Evolutionary conservation across 2,888 invertebrate species (phyloP).

Genomic region (Arrhopalites spinosus): DNA sequence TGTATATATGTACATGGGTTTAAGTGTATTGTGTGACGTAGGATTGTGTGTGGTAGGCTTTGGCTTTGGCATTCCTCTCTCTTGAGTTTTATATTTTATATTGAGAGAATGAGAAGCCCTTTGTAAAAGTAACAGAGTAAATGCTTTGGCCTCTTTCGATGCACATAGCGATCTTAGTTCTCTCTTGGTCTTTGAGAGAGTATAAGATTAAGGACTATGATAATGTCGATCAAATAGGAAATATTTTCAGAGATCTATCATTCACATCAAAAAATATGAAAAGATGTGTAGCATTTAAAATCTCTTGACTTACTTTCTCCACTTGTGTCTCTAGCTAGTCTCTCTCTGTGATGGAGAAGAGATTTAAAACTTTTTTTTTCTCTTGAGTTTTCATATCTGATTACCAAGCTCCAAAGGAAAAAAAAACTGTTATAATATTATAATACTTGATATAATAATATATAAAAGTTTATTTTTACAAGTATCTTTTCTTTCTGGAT

Average conservation of each 20-base stretch:
- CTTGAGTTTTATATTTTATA: background rate
- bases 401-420: background rate
- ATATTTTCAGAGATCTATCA: slow-evolving; percentile 37
- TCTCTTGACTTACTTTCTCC: slow-evolving; percentile 14
- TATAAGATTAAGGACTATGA: slow-evolving; percentile 35
- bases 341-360: background rate
- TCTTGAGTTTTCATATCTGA: background rate
- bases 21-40: background rate
- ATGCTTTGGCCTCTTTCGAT: slow-evolving; percentile 21
- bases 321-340: no score
- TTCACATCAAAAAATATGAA: slow-evolving; percentile 32
- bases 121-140: slow-evolving; percentile 27
- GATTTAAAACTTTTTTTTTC: background rate
- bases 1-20: background rate
- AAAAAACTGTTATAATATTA: no score
- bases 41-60: slow-evolving; percentile 1
- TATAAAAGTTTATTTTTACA: no score
- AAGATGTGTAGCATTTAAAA: slow-evolving; percentile 14
- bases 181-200: slow-evolving; percentile 1
- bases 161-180: slow-evolving; percentile 15
- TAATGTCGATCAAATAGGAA: slow-evolving; percentile 39
- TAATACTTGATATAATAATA: no score
- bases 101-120: slow-evolving; percentile 11
- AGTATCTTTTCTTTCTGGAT: no score
- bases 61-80: slow-evolving; percentile 14